These are phyloP conservation scores for Agriotes lineatus DNA, from an alignment of 2,888 invertebrate genomes.

Conservation along the genomic window DNA sequence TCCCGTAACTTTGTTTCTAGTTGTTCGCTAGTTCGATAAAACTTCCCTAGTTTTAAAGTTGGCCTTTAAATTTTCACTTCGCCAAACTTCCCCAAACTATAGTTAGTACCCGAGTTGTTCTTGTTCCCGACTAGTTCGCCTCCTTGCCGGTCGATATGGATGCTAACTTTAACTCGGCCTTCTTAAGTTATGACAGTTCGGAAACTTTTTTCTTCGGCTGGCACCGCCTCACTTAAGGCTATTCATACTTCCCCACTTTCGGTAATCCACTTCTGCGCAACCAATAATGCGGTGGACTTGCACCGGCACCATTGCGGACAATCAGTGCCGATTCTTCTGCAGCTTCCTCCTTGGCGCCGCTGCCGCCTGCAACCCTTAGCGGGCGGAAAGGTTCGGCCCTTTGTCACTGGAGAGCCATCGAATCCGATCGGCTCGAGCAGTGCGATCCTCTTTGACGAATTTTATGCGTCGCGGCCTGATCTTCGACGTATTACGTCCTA, in stretches of 20 bases:
- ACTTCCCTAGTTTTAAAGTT: slow-evolving; percentile 49
- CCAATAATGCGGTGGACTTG: slow-evolving; percentile 49
- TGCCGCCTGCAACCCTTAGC: slow-evolving; percentile 24
- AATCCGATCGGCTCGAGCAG: slow-evolving; percentile 53
- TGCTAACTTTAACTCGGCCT: slow-evolving; percentile 50
- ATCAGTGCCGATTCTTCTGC: slow-evolving; percentile 51
- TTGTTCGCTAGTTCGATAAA: slow-evolving; percentile 44
- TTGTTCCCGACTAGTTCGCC: slow-evolving; percentile 49
- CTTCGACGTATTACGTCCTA: slow-evolving; percentile 61
- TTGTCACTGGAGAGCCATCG: slow-evolving; percentile 61
- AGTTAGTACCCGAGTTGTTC: slow-evolving; percentile 49
- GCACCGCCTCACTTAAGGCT: slow-evolving; percentile 60
- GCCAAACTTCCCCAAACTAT: slow-evolving; percentile 39
- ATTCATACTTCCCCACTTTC: slow-evolving; percentile 57
- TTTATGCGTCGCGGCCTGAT: slow-evolving; percentile 61
- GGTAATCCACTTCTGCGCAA: slow-evolving; percentile 57
- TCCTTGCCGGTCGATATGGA: slow-evolving; percentile 49
- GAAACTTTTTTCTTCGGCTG: slow-evolving; percentile 60
- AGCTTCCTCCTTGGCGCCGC: slow-evolving; percentile 24
- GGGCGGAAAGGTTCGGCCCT: slow-evolving; percentile 51
- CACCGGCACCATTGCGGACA: slow-evolving; percentile 45
- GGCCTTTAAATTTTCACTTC: slow-evolving; percentile 48
- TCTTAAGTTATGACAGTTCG: slow-evolving; percentile 65
- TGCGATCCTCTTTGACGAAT: slow-evolving; percentile 63
- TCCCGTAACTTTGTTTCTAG: slow-evolving; percentile 48